Conservation (phyloP, 2,113 vertebrate genomes). For the Phylloscopus trochiloides region DNA sequence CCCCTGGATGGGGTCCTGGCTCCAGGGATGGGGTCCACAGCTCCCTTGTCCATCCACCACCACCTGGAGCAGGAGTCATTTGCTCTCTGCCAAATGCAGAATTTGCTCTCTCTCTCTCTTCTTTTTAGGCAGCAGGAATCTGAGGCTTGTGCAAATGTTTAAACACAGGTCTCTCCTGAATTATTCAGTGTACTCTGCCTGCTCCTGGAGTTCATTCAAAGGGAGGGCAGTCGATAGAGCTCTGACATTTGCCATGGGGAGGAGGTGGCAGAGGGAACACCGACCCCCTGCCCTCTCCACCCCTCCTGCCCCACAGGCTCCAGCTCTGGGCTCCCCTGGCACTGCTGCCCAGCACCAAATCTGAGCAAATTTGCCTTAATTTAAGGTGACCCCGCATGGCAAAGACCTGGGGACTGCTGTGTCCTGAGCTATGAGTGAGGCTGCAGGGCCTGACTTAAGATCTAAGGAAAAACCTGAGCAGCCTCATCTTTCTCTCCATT, state of each 20-base stretch:
- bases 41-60: neutral
- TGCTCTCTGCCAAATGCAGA: neutral
- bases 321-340: neutral
- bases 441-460: neutral
- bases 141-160: slow-evolving; percentile 38
- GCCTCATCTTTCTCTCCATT: neutral
- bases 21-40: neutral
- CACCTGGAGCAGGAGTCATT: neutral
- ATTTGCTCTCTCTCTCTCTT: neutral
- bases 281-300: neutral
- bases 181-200: slow-evolving; percentile 23
- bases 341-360: neutral
- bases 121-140: slow-evolving; percentile 17
- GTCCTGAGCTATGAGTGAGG: neutral
- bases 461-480: neutral
- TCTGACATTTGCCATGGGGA: neutral
- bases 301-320: neutral
- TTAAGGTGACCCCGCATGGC: neutral
- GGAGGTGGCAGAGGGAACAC: neutral
- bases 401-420: neutral
- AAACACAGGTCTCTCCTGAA: slow-evolving; percentile 6
- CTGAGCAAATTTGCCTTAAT: neutral
- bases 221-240: neutral
- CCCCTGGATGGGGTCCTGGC: fast-evolving
- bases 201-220: slow-evolving; percentile 27